Conservation (phyloP, 64 coral and sea anemone genomes). For the Pocillopora verrucosa region DNA sequence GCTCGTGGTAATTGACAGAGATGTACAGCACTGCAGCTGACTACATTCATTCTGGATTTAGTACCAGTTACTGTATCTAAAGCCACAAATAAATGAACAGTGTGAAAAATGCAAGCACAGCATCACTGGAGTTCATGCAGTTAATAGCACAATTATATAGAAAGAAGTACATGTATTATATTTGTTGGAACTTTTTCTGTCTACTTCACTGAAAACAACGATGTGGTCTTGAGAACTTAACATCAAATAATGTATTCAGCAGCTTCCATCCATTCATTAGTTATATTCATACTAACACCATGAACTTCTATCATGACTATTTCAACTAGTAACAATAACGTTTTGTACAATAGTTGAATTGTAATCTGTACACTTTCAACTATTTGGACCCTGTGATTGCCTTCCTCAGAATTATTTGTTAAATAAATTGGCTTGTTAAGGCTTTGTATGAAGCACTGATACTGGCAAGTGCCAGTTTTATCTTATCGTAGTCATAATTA, state of each 20-base stretch:
- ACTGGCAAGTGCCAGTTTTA: conserved; percentile 4
- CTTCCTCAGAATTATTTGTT: neutral
- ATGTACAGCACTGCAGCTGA: neutral
- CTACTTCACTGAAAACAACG: conserved; percentile 10
- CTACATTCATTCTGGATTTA: conserved; percentile 13
- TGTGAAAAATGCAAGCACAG: neutral
- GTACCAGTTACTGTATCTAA: neutral
- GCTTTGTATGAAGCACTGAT: neutral
- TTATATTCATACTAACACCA: conserved; percentile 7
- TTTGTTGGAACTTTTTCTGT: conserved; percentile 10
- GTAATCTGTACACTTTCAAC: neutral
- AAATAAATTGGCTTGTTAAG: neutral
- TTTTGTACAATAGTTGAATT: neutral
- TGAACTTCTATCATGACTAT: conserved; percentile 11
- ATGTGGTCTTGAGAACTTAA: conserved; percentile 9
- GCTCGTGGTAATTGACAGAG: neutral
- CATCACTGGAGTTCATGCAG: neutral
- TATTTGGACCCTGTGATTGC: neutral
- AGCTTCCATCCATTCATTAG: neutral
- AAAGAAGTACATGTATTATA: conserved; percentile 15
- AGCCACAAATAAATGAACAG: neutral
- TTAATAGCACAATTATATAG: neutral
- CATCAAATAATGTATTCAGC: neutral
- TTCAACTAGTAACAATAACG: neutral
- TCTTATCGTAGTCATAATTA: conserved; percentile 15